A percentile compares a stretch with the other conserved stretches of the same genome.
Conservation (phyloP, 1,140 invertebrate species). For the Oryctes rhinoceros region DNA sequence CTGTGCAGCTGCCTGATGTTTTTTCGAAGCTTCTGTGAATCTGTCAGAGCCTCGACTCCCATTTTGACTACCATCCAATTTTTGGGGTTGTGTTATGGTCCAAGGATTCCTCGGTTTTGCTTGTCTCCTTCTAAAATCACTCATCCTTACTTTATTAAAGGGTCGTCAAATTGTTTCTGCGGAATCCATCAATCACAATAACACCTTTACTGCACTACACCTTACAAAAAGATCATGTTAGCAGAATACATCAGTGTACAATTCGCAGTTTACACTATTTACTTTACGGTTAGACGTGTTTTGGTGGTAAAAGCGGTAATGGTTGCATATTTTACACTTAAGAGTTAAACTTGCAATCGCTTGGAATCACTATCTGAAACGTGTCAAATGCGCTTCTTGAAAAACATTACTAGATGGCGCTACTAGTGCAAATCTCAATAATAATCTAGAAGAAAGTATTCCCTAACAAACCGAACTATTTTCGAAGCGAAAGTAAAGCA, state of each 20-base stretch:
- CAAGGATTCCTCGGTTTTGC: slow-evolving; percentile 34
- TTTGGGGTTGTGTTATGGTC: slow-evolving; percentile 37
- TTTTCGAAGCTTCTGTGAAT: slow-evolving; percentile 67
- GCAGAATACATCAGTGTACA: background rate
- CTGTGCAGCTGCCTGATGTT: slow-evolving; percentile 69
- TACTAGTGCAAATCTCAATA: too few relatives aligned
- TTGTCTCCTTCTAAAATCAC: slow-evolving; percentile 7
- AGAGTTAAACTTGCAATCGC: background rate
- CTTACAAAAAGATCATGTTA: background rate
- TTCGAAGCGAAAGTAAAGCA: too few relatives aligned
- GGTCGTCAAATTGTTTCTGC: background rate
- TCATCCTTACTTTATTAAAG: background rate
- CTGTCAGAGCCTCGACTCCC: slow-evolving; percentile 54
- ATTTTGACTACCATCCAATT: slow-evolving; percentile 15
- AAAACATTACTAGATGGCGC: too few relatives aligned
- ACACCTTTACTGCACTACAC: background rate
- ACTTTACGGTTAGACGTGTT: background rate
- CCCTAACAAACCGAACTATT: too few relatives aligned
- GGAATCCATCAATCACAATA: background rate
- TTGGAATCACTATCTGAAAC: too few relatives aligned
- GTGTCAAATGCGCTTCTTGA: too few relatives aligned
- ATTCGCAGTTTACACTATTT: background rate
- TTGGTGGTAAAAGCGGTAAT: background rate
- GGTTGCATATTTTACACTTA: background rate
- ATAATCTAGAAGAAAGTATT: too few relatives aligned